Evolutionary conservation across 1,140 invertebrate genomes (phyloP).

Genomic region (Pararge aegeria): DNA sequence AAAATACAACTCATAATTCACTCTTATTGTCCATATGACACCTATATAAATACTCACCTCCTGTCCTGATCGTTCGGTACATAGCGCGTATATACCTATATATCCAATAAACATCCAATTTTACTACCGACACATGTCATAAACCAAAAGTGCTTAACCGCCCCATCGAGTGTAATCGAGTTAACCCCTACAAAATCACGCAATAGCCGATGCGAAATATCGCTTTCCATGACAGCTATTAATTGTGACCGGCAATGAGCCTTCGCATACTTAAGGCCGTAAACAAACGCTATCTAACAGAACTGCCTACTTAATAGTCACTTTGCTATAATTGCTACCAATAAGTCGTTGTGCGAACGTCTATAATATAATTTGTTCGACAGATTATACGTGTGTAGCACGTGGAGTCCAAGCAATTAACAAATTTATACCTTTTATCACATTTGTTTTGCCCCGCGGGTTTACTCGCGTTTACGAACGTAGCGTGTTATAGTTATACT

Average conservation of each 20-base stretch:
- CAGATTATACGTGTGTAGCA: background rate
- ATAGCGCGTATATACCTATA: too few species aligned
- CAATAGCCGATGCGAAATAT: conserved; percentile 49
- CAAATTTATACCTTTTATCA: too few species aligned
- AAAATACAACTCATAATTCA: too few species aligned
- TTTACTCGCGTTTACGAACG: too few species aligned
- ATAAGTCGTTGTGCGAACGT: conserved; percentile 26
- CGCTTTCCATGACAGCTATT: conserved; percentile 45
- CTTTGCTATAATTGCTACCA: conserved; percentile 54
- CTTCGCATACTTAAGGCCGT: conserved; percentile 32
- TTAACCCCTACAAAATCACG: conserved; percentile 55
- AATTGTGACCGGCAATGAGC: conserved; percentile 35
- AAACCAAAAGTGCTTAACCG: conserved; percentile 44
- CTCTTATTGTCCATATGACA: too few species aligned
- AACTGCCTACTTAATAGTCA: conserved; percentile 56
- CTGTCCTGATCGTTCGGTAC: too few species aligned
- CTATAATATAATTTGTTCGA: background rate
- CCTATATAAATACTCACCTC: too few species aligned
- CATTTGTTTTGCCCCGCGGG: too few species aligned
- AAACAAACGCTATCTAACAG: conserved; percentile 37
- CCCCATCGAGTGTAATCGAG: conserved; percentile 50
- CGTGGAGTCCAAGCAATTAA: background rate
- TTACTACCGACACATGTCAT: conserved; percentile 26
- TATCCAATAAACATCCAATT: conserved; percentile 22
- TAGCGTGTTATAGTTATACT: too few species aligned